phyloP scores from a whole-genome alignment of 1,140 invertebrate genomes.

The Pemphigus obesinymphae region DNA sequence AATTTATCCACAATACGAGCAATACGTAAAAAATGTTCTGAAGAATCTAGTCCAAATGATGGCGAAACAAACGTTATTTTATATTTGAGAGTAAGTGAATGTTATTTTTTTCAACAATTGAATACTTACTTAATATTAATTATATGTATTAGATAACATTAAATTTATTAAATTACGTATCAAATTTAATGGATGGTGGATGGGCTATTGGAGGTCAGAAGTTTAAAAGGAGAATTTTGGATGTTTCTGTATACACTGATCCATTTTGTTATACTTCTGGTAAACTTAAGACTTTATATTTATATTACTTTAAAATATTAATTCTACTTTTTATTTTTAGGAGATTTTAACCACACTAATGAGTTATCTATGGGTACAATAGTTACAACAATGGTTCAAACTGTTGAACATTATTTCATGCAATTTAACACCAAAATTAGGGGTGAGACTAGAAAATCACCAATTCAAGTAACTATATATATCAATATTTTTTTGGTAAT shows the following conservation, averaged over 20 bases:
- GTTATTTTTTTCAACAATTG: not conserved
- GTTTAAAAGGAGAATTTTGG: constrained; percentile 31
- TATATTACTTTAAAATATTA: not conserved
- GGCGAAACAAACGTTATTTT: constrained; percentile 36
- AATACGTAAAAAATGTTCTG: constrained; percentile 34
- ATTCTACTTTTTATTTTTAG: not conserved
- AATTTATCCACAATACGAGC: constrained; percentile 19
- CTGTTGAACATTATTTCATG: constrained; percentile 37
- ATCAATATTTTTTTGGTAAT: not conserved
- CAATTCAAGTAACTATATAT: constrained; percentile 3
- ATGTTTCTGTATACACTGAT: constrained; percentile 20
- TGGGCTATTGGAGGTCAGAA: constrained; percentile 27
- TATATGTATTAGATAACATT: constrained; percentile 28
- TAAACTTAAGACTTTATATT: not conserved
- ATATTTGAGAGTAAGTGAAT: constrained; percentile 19
- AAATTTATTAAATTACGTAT: constrained; percentile 34
- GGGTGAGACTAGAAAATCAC: not conserved
- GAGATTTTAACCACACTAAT: not conserved
- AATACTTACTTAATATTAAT: not conserved
- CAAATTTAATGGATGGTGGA: constrained; percentile 38
- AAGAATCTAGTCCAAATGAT: constrained; percentile 33
- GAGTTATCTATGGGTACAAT: constrained; percentile 26
- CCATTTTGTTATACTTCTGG: constrained; percentile 8
- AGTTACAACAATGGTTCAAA: constrained; percentile 31
- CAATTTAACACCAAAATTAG: constrained; percentile 19